Base-by-base conservation (phyloP, 2,797 vertebrate species). In the Ammospiza maritima region DNA sequence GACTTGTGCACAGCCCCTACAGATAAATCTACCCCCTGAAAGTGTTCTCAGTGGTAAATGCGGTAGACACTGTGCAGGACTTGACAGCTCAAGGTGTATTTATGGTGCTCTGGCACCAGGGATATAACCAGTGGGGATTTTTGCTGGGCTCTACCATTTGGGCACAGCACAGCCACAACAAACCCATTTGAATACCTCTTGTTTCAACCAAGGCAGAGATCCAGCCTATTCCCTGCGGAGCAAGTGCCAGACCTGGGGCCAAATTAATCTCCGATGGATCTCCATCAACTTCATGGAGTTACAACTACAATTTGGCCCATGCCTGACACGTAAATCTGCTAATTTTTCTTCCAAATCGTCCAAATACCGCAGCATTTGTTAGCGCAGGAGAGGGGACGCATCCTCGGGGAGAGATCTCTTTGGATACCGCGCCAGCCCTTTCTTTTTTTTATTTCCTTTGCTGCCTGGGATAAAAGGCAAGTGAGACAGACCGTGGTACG, bases 391-490 rank as follows among this genome's bases (percentile, higher is more conserved):
- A 87, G 88, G 88, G 90, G 92, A 95, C 42, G 7, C 53, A 79
- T 96, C 94, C 93, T 92, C 75, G 1, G 44, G 89, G 93, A 93
- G 90, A 81, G 88, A 86, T 90, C 79, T 77, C 89, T 92, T 87
- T 56, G 87, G 90, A 91, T 93, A 92, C 70, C 29, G 3, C 0
- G 60, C 89, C 92, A 90, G 88, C 82, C 94, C 25, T 89, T 83
- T 90, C 84, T 85, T 54, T 89, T 84, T 94, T 71, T 88, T 67
- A 86, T 94, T 90, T 90, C 94, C 82, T 96, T 93, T 66, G 74
- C 88, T 92, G 92, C 84, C 76, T 86, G 94, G 89, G 94, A 95
- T 90, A 86, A 92, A 96, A 92, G 75, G 72, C 54, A 5, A 88
- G n/a, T 1, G 16, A 94, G 91, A 89, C 10, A 26, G 77, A 78